Conservation (phyloP, 2,888 invertebrate genomes). For the Pachydiplax longipennis region DNA sequence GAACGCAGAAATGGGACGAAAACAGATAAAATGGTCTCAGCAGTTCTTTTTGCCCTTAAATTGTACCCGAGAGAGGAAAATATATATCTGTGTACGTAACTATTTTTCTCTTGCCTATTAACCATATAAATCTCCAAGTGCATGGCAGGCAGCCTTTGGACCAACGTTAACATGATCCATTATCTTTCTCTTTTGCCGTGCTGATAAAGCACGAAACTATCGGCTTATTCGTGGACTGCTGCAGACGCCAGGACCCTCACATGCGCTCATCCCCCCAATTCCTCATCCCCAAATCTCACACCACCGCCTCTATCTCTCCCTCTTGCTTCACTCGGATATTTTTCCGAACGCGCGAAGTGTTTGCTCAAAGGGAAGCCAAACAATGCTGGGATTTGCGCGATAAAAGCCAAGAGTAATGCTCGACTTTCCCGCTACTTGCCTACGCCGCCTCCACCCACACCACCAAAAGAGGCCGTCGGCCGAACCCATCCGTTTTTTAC, state of each 20-base stretch:
- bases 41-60: too few species aligned
- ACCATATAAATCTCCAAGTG: constrained; percentile 13
- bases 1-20: too few species aligned
- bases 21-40: too few species aligned
- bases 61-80: neutral
- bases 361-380: constrained; percentile 44
- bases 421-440: constrained; percentile 21
- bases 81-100: neutral
- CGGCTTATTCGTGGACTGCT: constrained; percentile 33
- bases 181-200: constrained; percentile 24
- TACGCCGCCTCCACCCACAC: neutral
- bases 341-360: constrained; percentile 41
- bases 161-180: constrained; percentile 42
- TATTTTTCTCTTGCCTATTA: constrained; percentile 11
- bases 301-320: neutral
- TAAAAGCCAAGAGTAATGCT: constrained; percentile 44
- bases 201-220: constrained; percentile 42
- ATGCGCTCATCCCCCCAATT: neutral
- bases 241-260: constrained; percentile 6
- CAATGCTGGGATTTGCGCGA: constrained; percentile 45
- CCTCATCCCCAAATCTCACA: neutral
- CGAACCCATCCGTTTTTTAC: neutral
- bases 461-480: neutral
- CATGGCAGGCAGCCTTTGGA: neutral
- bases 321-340: constrained; percentile 21